Base-by-base conservation (phyloP, 2,888 invertebrate species). In the Stenichneumon culpator region DNA sequence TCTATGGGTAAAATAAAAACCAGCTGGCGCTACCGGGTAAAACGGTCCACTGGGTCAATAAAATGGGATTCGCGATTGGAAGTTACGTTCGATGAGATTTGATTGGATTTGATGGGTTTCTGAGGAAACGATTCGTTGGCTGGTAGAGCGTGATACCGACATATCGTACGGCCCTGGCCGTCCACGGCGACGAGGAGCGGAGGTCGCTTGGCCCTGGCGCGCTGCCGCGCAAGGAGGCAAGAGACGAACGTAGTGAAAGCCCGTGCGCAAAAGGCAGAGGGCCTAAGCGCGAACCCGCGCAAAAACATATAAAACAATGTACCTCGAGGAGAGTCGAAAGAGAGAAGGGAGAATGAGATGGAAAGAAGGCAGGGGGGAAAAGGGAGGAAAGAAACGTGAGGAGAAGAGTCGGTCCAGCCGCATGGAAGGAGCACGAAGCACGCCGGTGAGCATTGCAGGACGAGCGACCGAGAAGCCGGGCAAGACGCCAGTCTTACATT, bases 401-500 rank as follows among this genome's bases (percentile, higher is more conserved):
- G 73, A 72, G 50, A 60, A 78, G 70, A 68, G n/a, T 65, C 52
- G 65, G 52, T 67, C 65, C 50, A 74, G 75, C 69, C 73, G 77
- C 54, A 77, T 80, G 60, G 80, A 72, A 83, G 86, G 79, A 83
- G 77, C 67, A 65, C 32, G 28, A 65, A 65, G 63, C 32, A 65
- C 19, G 65, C 65, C 36, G 63, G 67, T 7, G 60, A 63, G 80
- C 86, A 83, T 81, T 83, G 70, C 69, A 83, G 83, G 65, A 82
- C 82, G 79, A 79, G 81, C 52, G 67, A 73, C 25, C 73, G 60
- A 67, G 77, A 77, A 83, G 73, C 78, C 87, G 88, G 87, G 89
- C 88, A 89, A 82, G 72, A 89, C 89, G 89, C 60, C 90, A 90
- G 89, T 90, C 89, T 87, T 84, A 47, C 82, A 77, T 75, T 74